Percentiles rank a stretch among this genome's conserved stretches.
phyloP scores from a whole-genome alignment of 2,888 invertebrate genomes.

The Tinea pellionella region DNA sequence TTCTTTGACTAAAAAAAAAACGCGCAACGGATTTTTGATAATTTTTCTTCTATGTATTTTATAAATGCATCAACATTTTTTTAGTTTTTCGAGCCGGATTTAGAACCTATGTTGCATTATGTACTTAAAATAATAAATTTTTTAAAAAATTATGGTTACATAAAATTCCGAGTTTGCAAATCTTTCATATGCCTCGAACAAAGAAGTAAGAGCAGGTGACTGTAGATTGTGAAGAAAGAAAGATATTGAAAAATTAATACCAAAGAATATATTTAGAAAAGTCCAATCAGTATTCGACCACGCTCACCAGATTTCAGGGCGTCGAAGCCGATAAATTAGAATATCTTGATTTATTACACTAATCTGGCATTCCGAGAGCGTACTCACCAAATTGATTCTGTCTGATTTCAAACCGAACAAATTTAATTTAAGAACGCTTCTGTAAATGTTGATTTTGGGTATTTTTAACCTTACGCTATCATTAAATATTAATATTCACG shows the following conservation, averaged over 20 bases:
- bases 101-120: no score
- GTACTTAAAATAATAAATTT: no score
- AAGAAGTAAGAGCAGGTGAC: background rate
- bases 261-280: constrained; percentile 3
- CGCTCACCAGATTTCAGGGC: background rate
- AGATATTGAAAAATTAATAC: constrained; percentile 8
- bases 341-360: constrained; percentile 47
- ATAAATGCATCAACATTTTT: no score
- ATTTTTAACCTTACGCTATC: constrained; percentile 6
- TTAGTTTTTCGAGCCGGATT: no score
- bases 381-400: constrained; percentile 10
- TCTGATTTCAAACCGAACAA: constrained; percentile 13
- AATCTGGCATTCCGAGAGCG: constrained; percentile 21
- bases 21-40: no score
- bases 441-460: constrained; percentile 31
- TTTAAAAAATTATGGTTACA: no score
- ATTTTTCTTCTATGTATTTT: no score
- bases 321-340: constrained; percentile 42
- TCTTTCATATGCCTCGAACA: background rate
- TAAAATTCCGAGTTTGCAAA: no score
- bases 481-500: background rate
- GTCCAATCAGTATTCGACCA: constrained; percentile 2
- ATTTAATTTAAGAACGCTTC: constrained; percentile 13
- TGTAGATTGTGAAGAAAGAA: background rate
- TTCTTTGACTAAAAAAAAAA: no score